Percentiles rank a stretch among this genome's conserved stretches.
These are phyloP conservation scores for Nymphicus hollandicus DNA, from an alignment of 2,113 vertebrate genomes.

Conservation along the genomic window DNA sequence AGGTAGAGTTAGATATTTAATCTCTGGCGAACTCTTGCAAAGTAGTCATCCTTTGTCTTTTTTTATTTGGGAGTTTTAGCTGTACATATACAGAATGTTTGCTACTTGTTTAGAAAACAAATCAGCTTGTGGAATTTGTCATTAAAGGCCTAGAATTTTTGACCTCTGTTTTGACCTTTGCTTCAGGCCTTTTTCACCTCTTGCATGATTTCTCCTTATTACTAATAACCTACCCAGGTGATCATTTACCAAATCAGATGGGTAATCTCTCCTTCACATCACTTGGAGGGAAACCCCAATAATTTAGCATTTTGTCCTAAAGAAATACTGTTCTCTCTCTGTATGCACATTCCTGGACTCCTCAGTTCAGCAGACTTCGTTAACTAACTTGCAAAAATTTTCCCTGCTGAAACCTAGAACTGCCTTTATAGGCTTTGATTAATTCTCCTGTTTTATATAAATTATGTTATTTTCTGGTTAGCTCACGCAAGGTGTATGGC, in stretches of 20 bases:
- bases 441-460: neutral
- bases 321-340: neutral
- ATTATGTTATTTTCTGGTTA: neutral
- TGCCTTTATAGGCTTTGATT: neutral
- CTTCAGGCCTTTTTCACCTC: neutral
- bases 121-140: neutral
- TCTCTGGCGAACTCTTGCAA: neutral
- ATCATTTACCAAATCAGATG: neutral
- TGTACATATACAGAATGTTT: neutral
- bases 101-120: neutral
- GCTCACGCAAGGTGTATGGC: neutral
- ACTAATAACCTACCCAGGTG: neutral
- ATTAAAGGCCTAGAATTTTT: neutral
- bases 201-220: neutral
- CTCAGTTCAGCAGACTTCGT: neutral
- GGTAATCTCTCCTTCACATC: neutral
- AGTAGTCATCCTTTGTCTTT: neutral
- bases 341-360: neutral
- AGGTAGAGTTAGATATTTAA: neutral
- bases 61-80: neutral
- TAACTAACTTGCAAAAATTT: neutral
- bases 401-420: neutral
- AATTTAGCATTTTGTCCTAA: neutral
- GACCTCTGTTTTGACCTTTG: neutral
- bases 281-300: neutral